Percentiles rank a stretch among this genome's conserved stretches.
These are phyloP conservation scores for Plutomurus gul DNA, from an alignment of 1,140 invertebrate genomes.

Conservation along the genomic window DNA sequence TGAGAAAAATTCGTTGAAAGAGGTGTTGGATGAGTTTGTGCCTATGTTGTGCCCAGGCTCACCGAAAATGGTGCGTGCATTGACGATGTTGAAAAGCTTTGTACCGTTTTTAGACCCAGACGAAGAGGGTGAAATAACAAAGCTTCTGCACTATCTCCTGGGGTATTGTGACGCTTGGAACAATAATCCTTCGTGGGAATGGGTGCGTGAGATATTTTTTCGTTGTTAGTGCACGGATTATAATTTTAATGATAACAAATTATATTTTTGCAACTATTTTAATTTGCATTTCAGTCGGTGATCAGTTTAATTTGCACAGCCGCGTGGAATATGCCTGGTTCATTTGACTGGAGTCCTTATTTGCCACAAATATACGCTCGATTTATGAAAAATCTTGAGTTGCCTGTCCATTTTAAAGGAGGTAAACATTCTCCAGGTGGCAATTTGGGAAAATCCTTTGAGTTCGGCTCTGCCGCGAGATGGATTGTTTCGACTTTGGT, in stretches of 20 bases:
- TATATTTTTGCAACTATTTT: not conserved
- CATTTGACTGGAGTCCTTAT: slow-evolving; percentile 84
- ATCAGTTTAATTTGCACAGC: slow-evolving; percentile 74
- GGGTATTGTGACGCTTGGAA: slow-evolving; percentile 64
- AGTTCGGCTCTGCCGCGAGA: slow-evolving; percentile 65
- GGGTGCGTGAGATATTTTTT: slow-evolving; percentile 61
- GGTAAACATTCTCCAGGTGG: slow-evolving; percentile 58
- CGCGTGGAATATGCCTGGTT: slow-evolving; percentile 76
- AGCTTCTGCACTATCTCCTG: slow-evolving; percentile 64
- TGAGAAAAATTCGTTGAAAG: slow-evolving; percentile 73
- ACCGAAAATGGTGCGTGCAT: slow-evolving; percentile 63
- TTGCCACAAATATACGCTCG: slow-evolving; percentile 80
- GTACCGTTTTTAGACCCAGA: slow-evolving; percentile 72
- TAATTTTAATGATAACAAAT: not conserved
- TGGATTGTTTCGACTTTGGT: slow-evolving; percentile 74
- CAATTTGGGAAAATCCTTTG: slow-evolving; percentile 60
- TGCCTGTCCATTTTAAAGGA: slow-evolving; percentile 75
- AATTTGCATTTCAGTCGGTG: slow-evolving; percentile 63
- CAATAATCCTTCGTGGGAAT: slow-evolving; percentile 72
- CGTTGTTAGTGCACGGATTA: not conserved
- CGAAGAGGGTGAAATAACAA: slow-evolving; percentile 73
- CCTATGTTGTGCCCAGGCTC: slow-evolving; percentile 77
- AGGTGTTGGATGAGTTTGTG: slow-evolving; percentile 83
- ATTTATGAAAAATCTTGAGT: slow-evolving; percentile 71
- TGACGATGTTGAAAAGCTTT: slow-evolving; percentile 73